phyloP scores from a whole-genome alignment of 2,888 invertebrate species.

The Cosmia trapezina region DNA sequence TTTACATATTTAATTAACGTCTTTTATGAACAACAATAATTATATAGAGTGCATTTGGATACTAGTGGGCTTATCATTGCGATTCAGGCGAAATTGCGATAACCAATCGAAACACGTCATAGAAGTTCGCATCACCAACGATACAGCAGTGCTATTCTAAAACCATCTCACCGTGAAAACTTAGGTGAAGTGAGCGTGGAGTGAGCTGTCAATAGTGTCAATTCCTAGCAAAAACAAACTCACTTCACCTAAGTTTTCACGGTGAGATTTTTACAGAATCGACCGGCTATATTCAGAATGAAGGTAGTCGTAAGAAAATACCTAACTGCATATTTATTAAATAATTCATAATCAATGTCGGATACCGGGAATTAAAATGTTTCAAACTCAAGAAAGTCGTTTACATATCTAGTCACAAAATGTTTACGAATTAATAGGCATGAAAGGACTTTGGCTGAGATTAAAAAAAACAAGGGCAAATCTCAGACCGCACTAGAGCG shows the following conservation, averaged over 20 bases:
- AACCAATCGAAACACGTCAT: background rate
- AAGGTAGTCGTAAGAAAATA: background rate
- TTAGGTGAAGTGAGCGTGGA: no score
- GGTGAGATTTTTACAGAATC: no score
- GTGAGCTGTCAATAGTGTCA: no score
- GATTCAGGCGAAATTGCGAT: background rate
- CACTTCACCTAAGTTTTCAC: no score
- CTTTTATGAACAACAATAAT: background rate
- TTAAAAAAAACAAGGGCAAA: background rate
- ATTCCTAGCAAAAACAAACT: no score
- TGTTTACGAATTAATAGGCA: background rate
- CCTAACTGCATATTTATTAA: no score
- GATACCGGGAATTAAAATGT: no score
- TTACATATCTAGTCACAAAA: background rate
- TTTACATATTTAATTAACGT: no score
- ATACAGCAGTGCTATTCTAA: no score
- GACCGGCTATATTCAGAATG: background rate
- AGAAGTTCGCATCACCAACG: background rate
- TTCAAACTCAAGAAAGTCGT: background rate
- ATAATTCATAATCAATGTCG: no score
- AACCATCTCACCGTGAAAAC: no score
- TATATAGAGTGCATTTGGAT: background rate
- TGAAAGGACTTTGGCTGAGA: background rate
- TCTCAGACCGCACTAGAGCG: background rate
- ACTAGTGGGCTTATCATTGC: background rate